Evolutionary conservation across 1,140 invertebrate species (phyloP).

Genomic region (Drosophila chauvacae): DNA sequence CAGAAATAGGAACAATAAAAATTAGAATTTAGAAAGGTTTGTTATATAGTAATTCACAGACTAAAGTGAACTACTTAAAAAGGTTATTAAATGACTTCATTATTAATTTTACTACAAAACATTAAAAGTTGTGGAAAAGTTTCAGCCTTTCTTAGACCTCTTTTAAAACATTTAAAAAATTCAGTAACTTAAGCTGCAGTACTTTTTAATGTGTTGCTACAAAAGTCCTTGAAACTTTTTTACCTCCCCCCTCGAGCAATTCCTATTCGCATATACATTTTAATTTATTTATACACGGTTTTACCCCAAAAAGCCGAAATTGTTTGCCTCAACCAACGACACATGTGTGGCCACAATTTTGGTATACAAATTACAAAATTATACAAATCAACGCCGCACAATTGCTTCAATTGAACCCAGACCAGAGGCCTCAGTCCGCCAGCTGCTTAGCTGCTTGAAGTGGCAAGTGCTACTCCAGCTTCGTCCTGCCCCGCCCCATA

Average conservation of each 20-base stretch:
- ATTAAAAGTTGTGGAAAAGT: too few species aligned
- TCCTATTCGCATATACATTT: slow-evolving; percentile 46
- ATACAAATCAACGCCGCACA: slow-evolving; percentile 81
- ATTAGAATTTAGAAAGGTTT: too few species aligned
- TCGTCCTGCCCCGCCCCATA: neutral
- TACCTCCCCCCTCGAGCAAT: slow-evolving; percentile 12
- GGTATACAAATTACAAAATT: slow-evolving; percentile 83
- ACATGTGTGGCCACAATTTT: slow-evolving; percentile 76
- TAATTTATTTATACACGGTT: slow-evolving; percentile 79
- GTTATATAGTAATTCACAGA: too few species aligned
- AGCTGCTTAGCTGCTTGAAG: slow-evolving; percentile 42
- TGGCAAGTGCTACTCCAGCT: slow-evolving; percentile 20
- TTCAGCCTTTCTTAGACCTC: neutral
- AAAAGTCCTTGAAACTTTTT: slow-evolving; percentile 1
- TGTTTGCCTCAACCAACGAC: slow-evolving; percentile 48
- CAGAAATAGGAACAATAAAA: too few species aligned
- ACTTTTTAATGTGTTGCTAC: neutral
- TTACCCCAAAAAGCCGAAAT: slow-evolving; percentile 49
- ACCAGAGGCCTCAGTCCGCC: slow-evolving; percentile 13
- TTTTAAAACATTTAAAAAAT: neutral
- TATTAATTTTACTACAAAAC: too few species aligned
- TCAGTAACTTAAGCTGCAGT: too few species aligned
- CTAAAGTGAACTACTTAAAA: neutral
- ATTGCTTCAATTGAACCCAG: slow-evolving; percentile 80
- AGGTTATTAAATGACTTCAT: too few species aligned